Conservation (phyloP, 2,888 invertebrate genomes). For the Drosophila putrida region DNA sequence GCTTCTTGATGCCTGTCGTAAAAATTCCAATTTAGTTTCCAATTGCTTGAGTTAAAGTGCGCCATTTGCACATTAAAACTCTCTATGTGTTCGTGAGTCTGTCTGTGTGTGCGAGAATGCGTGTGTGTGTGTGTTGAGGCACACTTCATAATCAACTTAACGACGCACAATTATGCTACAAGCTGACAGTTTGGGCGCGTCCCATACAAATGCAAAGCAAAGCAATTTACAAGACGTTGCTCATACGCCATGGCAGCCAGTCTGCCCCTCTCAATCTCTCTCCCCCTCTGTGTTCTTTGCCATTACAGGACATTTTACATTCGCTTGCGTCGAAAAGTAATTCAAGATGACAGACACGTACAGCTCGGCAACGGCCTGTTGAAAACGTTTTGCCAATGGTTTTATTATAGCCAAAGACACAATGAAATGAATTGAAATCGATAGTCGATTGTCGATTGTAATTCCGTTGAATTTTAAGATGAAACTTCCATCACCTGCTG, state of each 20-base stretch:
- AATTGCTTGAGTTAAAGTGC: conserved; percentile 81
- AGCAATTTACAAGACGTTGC: conserved; percentile 75
- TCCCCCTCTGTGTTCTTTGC: neutral
- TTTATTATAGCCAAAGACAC: conserved; percentile 66
- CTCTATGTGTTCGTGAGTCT: conserved; percentile 30
- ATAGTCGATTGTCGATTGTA: conserved; percentile 59
- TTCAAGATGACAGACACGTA: conserved; percentile 76
- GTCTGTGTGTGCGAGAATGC: neutral
- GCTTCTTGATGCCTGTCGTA: conserved; percentile 74
- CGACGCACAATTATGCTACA: conserved; percentile 80
- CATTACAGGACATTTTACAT: conserved; percentile 47
- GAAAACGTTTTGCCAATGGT: conserved; percentile 69
- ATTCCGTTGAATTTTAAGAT: conserved; percentile 37
- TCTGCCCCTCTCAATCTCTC: neutral
- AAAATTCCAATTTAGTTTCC: conserved; percentile 81
- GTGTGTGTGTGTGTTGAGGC: conserved; percentile 28
- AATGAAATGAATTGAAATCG: conserved; percentile 61
- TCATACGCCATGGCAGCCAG: conserved; percentile 59
- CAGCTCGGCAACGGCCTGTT: conserved; percentile 63
- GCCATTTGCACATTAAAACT: conserved; percentile 72
- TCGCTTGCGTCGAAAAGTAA: conserved; percentile 45
- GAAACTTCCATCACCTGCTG: conserved; percentile 19
- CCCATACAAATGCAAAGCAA: conserved; percentile 68
- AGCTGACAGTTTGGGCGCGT: conserved; percentile 65
- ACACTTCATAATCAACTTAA: conserved; percentile 80